Evolutionary conservation across 2,113 vertebrate genomes (phyloP).

Genomic region (Malurus elegans): DNA sequence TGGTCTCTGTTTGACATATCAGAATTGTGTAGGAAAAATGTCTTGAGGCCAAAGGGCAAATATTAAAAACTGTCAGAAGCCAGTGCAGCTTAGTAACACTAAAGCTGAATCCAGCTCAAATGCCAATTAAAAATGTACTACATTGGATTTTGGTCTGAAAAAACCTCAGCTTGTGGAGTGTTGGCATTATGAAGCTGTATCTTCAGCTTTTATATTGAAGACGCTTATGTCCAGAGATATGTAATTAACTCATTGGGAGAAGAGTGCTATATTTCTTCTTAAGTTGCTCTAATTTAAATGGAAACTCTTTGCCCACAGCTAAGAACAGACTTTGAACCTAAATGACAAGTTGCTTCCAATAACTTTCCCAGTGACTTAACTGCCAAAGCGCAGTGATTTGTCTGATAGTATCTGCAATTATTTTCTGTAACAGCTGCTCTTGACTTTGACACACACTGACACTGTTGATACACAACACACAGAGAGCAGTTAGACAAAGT

Average conservation of each 20-base stretch:
- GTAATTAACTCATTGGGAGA: constrained; percentile 26
- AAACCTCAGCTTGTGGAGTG: neutral
- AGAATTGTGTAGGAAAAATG: neutral
- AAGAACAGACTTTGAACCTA: constrained; percentile 54
- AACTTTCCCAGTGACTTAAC: constrained; percentile 41
- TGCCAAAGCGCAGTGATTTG: constrained; percentile 23
- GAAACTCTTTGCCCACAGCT: constrained; percentile 40
- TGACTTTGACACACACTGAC: constrained; percentile 42
- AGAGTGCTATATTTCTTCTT: constrained; percentile 27
- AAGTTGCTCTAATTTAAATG: constrained; percentile 54
- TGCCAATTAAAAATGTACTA: neutral
- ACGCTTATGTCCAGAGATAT: constrained; percentile 3
- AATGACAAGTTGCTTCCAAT: constrained; percentile 58
- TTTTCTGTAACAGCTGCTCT: constrained; percentile 36
- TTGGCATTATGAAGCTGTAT: neutral
- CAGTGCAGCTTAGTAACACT: neutral
- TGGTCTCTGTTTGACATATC: neutral
- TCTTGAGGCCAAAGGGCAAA: neutral
- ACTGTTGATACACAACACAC: neutral
- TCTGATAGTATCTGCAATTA: constrained; percentile 54
- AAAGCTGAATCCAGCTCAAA: neutral
- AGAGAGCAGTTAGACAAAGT: neutral
- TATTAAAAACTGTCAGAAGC: neutral
- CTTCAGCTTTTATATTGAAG: constrained; percentile 18
- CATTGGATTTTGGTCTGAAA: neutral